phyloP scores from a whole-genome alignment of 1,140 invertebrate species.

The Charaxes varanes region DNA sequence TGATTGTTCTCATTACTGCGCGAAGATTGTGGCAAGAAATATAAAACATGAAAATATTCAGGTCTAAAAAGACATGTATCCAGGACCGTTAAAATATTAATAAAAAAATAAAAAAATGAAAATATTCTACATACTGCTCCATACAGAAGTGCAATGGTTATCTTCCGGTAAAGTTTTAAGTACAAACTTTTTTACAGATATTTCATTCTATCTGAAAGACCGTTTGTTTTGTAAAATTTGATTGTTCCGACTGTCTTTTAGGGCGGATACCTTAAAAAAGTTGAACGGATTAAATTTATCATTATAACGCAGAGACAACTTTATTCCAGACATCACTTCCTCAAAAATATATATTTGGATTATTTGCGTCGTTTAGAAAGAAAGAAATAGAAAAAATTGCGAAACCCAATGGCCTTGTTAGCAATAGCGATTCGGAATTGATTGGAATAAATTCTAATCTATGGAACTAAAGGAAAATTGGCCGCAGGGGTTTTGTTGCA shows the following conservation, averaged over 20 bases:
- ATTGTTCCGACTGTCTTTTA: slow-evolving; percentile 21
- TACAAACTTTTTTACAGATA: slow-evolving; percentile 22
- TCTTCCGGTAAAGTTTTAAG: slow-evolving; percentile 30
- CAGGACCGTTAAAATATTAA: too few species aligned
- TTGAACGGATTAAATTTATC: slow-evolving; percentile 26
- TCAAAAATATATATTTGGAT: slow-evolving; percentile 32
- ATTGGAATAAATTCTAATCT: too few species aligned
- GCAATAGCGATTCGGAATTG: slow-evolving; percentile 20
- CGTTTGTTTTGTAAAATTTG: slow-evolving; percentile 23
- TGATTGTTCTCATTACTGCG: slow-evolving; percentile 36
- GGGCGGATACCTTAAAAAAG: slow-evolving; percentile 27
- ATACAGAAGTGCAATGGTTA: slow-evolving; percentile 46
- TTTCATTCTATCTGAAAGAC: slow-evolving; percentile 21
- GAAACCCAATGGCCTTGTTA: slow-evolving; percentile 22
- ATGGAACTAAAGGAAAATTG: too few species aligned
- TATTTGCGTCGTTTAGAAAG: slow-evolving; percentile 23
- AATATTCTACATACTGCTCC: too few species aligned
- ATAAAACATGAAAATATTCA: too few species aligned
- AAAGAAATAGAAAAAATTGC: slow-evolving; percentile 28
- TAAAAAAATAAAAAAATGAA: too few species aligned
- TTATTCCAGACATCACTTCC: slow-evolving; percentile 26
- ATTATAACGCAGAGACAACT: slow-evolving; percentile 24
- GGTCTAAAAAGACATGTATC: too few species aligned
- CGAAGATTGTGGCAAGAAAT: slow-evolving; percentile 44
- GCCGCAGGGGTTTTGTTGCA: too few species aligned